phyloP scores from a whole-genome alignment of 2,888 invertebrate genomes.

The Adela reaumurella region DNA sequence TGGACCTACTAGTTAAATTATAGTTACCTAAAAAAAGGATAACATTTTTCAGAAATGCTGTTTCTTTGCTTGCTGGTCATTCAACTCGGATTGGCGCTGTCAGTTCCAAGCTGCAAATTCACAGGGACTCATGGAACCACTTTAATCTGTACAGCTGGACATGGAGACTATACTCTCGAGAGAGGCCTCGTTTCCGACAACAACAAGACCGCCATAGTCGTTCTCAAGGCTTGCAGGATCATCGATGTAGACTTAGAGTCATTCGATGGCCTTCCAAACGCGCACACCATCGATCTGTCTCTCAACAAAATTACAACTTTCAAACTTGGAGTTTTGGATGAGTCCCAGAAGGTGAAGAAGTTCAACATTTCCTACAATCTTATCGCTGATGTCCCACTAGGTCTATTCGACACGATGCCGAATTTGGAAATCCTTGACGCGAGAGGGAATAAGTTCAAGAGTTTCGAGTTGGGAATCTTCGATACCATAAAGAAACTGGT shows the following conservation, averaged over 20 bases:
- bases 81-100: background rate
- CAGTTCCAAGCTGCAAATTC: background rate
- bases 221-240: slow-evolving; percentile 18
- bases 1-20: too few species aligned
- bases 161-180: slow-evolving; percentile 12
- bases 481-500: slow-evolving; percentile 21
- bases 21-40: background rate
- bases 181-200: slow-evolving; percentile 22
- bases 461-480: slow-evolving; percentile 22
- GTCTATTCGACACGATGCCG: slow-evolving; percentile 24
- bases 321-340: slow-evolving; percentile 25
- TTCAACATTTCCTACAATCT: slow-evolving; percentile 27
- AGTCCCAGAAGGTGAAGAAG: slow-evolving; percentile 16
- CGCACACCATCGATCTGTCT: slow-evolving; percentile 26
- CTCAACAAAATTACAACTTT: slow-evolving; percentile 23
- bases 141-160: slow-evolving; percentile 15
- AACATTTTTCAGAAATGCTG: background rate
- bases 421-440: slow-evolving; percentile 25
- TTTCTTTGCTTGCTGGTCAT: background rate
- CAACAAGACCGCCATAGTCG: slow-evolving; percentile 17
- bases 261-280: slow-evolving; percentile 20
- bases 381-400: slow-evolving; percentile 22
- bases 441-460: slow-evolving; percentile 21
- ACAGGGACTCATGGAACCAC: background rate
- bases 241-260: slow-evolving; percentile 20